These are phyloP conservation scores for Hexactinellida sp. DNA, from an alignment of 37 sponge, comb jelly and placozoan species.

Conservation along the genomic window DNA sequence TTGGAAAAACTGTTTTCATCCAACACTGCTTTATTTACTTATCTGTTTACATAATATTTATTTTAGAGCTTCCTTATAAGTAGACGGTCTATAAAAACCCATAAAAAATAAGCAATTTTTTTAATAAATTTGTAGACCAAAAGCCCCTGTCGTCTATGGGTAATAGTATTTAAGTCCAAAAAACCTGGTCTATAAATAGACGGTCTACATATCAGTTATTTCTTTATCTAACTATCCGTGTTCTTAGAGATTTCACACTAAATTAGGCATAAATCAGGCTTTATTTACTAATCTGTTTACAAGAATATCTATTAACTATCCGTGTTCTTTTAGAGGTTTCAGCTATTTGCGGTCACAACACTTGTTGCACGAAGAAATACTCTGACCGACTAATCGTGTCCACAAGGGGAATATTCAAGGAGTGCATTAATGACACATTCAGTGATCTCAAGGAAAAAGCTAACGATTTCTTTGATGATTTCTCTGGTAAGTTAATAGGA, in stretches of 20 bases:
- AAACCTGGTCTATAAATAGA: too few species aligned
- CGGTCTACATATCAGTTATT: too few species aligned
- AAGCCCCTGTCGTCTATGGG: too few species aligned
- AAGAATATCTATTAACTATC: neutral
- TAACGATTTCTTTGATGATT: neutral
- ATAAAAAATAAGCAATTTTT: neutral
- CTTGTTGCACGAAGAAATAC: neutral
- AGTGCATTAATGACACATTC: neutral
- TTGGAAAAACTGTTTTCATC: too few species aligned
- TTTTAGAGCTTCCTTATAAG: too few species aligned
- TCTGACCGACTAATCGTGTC: neutral
- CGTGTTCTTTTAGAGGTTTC: neutral
- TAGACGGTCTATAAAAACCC: too few species aligned
- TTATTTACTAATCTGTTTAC: neutral
- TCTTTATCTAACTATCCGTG: neutral
- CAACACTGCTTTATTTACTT: too few species aligned
- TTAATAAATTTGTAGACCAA: too few species aligned
- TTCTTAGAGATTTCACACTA: too few species aligned
- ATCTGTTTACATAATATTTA: too few species aligned
- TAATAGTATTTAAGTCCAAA: too few species aligned
- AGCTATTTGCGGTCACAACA: neutral
- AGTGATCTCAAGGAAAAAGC: neutral
- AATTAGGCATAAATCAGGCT: neutral
- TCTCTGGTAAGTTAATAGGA: neutral
- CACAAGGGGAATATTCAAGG: neutral